Conservation (phyloP, 2,797 vertebrate species). For the Sphenodon punctatus region DNA sequence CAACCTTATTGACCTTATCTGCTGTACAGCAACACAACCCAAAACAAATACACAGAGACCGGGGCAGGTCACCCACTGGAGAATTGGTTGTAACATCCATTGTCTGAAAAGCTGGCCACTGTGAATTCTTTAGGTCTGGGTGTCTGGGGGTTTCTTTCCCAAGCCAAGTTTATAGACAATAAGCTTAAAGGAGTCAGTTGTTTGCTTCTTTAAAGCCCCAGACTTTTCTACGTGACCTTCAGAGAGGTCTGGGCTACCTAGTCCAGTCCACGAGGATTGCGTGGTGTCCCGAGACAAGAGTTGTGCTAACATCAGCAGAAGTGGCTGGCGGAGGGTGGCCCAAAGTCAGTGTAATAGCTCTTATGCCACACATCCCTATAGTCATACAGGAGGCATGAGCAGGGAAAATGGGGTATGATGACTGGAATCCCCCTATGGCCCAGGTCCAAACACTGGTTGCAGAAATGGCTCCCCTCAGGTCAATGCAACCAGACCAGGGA, state of each 20-base stretch:
- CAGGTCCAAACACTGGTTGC: too few species aligned
- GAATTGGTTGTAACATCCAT: neutral
- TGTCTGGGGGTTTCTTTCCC: neutral
- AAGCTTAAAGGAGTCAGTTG: neutral
- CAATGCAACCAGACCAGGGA: neutral
- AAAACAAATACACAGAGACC: neutral
- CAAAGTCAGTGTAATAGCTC: neutral
- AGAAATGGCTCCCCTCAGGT: too few species aligned
- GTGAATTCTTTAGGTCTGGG: neutral
- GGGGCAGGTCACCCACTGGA: neutral
- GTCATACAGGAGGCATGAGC: neutral
- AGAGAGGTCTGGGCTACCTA: fast-evolving
- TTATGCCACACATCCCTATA: neutral
- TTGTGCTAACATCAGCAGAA: neutral
- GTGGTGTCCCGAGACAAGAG: neutral
- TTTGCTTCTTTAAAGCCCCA: neutral
- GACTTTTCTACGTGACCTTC: neutral
- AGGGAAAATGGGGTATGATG: too few species aligned
- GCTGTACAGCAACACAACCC: neutral
- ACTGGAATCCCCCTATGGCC: too few species aligned
- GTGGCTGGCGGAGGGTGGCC: neutral
- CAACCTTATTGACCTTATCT: neutral
- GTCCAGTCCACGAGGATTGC: fast-evolving
- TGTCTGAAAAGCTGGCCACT: neutral
- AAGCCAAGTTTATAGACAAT: neutral